A percentile compares a stretch with the other conserved stretches of the same genome.
These are phyloP conservation scores for Chelon labrosus DNA, from an alignment of 2,797 vertebrate genomes.

Conservation along the genomic window DNA sequence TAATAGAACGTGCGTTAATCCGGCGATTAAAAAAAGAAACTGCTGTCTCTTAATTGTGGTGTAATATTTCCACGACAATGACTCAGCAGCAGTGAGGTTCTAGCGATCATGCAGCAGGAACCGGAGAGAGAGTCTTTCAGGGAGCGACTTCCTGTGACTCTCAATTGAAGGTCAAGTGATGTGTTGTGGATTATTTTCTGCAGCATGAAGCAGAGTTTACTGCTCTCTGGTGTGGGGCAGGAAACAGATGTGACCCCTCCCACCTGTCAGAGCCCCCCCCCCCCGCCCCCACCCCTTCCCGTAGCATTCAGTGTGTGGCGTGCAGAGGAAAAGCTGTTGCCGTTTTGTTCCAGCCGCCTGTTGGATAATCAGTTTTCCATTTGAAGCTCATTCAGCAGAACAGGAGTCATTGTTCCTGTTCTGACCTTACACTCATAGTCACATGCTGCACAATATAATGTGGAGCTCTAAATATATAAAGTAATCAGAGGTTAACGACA, in stretches of 20 bases:
- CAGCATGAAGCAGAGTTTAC: constrained; percentile 30
- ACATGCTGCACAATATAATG: too few species aligned
- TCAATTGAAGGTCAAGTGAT: constrained; percentile 35
- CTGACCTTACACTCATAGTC: too few species aligned
- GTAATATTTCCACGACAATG: too few species aligned
- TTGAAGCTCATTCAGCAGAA: too few species aligned
- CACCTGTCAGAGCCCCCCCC: constrained; percentile 66
- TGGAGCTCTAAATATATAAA: too few species aligned
- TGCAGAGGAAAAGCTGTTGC: constrained; percentile 15
- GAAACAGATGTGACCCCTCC: constrained; percentile 71
- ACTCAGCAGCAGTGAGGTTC: not conserved
- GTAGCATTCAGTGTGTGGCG: constrained; percentile 2
- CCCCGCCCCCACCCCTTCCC: constrained; percentile 44
- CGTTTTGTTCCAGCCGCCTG: constrained; percentile 41
- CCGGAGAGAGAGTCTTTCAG: not conserved
- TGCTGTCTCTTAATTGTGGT: too few species aligned
- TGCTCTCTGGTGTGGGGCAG: constrained; percentile 45
- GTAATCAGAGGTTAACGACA: too few species aligned
- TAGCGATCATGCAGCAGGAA: too few species aligned
- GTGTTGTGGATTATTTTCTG: constrained; percentile 33
- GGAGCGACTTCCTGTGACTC: constrained; percentile 33
- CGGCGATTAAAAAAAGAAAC: too few species aligned
- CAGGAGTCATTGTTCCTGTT: too few species aligned
- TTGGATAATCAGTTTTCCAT: constrained; percentile 42
- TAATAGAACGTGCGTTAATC: too few species aligned